These are phyloP conservation scores for Menidia menidia DNA, from an alignment of 2,797 vertebrate genomes.

Conservation along the genomic window DNA sequence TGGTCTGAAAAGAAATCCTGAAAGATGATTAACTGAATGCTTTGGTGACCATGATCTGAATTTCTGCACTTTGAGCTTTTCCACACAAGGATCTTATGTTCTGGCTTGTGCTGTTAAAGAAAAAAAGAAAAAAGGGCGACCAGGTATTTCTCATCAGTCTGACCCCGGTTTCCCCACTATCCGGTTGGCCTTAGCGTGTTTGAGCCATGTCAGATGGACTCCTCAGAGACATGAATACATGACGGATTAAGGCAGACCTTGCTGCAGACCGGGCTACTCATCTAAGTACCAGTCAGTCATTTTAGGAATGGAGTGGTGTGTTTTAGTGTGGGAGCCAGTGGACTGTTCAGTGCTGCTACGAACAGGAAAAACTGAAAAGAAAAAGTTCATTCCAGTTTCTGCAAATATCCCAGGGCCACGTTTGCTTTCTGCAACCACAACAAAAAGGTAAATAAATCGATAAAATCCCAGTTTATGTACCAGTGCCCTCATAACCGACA, in stretches of 20 bases:
- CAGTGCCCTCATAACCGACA: background rate
- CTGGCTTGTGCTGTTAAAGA: no score
- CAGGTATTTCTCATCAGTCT: no score
- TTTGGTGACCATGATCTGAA: no score
- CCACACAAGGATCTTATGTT: no score
- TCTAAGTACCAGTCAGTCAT: slow-evolving; percentile 31
- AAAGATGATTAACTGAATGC: no score
- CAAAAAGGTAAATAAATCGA: no score
- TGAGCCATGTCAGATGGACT: slow-evolving; percentile 1
- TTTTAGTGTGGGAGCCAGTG: slow-evolving; percentile 10
- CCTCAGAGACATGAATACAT: slow-evolving; percentile 47
- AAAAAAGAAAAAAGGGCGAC: no score
- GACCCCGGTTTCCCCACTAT: no score
- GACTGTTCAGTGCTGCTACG: background rate
- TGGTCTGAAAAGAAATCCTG: no score
- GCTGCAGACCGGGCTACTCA: slow-evolving; percentile 16
- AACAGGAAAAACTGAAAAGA: background rate
- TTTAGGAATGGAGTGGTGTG: slow-evolving; percentile 29
- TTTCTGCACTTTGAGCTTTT: background rate
- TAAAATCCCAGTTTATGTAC: background rate
- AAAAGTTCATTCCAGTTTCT: background rate
- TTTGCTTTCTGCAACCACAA: background rate
- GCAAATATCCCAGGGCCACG: background rate
- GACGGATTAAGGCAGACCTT: slow-evolving; percentile 38
- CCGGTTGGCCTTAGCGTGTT: background rate